Evolutionary conservation across 2,888 invertebrate species (phyloP), one percentile per base, ranked within the genome.

Genomic region (Antheraea yamamai): DNA sequence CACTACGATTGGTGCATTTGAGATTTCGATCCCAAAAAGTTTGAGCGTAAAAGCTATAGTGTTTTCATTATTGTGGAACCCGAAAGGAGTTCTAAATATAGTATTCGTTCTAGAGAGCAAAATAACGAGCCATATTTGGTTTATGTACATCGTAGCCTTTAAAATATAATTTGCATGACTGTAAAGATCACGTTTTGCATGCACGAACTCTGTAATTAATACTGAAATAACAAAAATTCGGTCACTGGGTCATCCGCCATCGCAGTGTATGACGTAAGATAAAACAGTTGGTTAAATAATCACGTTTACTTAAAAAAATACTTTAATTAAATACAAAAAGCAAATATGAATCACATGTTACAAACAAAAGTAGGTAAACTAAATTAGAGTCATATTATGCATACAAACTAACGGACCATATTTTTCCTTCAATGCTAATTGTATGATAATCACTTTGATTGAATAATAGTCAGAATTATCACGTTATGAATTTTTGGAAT

Each of bases 171-270:
- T 35, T 68, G 35, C 68, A 35, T 68, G 30, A 68, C 68, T 16
- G 4, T 14, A 35, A 35, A 30, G 18, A 30, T 68, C 68, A 35
- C 23, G 35, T 30, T 35, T 23, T 4, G 26, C 68, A 8, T 68
- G 68, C 68, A 68, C 2, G 35, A 35, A 68, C 18, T 7, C 16
- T 68, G 16, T 35, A 68, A 35, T 7, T 35, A 61, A 61, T 23
- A 30, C 64, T 66, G 64, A 66, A 39, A 70, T 39, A 20, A 8
- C 20, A 70, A 66, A 70, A 70, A 70, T 35, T 39, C 70, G 70
- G 70, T 39, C 70, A 70, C 39, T 39, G 35, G 39, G 39, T 12
- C 70, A 70, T 14, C 12, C n/a, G 64, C 30, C 64, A 16, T 61
- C 10, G 14, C 4, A 66, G 30, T 66, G 26, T 16, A 16, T 66